These are phyloP conservation scores for Heliconius aoede DNA, from an alignment of 2,888 invertebrate species.

Conservation along the genomic window DNA sequence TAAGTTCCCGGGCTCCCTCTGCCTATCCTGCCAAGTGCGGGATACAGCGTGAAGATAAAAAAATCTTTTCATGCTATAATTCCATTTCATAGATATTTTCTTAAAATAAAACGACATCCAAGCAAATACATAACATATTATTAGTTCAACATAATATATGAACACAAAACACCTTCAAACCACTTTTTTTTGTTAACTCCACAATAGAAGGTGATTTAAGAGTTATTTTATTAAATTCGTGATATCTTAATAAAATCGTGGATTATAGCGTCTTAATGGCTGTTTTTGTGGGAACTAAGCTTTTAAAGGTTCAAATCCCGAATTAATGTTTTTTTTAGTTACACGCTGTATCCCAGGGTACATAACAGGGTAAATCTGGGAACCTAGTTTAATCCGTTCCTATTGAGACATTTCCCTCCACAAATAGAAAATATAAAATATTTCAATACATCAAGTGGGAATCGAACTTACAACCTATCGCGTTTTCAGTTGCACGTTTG, in stretches of 20 bases:
- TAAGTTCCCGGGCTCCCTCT: background rate
- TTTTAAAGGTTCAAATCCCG: background rate
- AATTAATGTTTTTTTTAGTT: background rate
- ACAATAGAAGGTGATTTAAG: conserved; percentile 12
- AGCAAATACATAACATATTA: background rate
- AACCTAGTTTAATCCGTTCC: too few species aligned
- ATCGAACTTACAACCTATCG: background rate
- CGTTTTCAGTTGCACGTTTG: background rate
- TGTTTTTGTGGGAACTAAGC: conserved; percentile 11
- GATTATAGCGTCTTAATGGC: conserved; percentile 12
- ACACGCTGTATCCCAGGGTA: background rate
- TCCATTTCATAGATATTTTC: too few species aligned
- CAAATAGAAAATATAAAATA: too few species aligned
- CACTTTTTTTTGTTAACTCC: background rate
- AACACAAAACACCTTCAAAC: background rate
- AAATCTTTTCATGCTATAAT: background rate
- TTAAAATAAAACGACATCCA: background rate
- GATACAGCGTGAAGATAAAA: background rate
- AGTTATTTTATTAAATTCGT: conserved; percentile 22
- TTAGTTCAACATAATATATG: background rate
- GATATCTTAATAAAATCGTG: conserved; percentile 31
- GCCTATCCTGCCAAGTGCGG: background rate
- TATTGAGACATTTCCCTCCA: too few species aligned
- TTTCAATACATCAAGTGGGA: too few species aligned
- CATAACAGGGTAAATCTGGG: too few species aligned